Evolutionary conservation across 2,113 vertebrate genomes (phyloP).

Genomic region (Poecilia latipinna): DNA sequence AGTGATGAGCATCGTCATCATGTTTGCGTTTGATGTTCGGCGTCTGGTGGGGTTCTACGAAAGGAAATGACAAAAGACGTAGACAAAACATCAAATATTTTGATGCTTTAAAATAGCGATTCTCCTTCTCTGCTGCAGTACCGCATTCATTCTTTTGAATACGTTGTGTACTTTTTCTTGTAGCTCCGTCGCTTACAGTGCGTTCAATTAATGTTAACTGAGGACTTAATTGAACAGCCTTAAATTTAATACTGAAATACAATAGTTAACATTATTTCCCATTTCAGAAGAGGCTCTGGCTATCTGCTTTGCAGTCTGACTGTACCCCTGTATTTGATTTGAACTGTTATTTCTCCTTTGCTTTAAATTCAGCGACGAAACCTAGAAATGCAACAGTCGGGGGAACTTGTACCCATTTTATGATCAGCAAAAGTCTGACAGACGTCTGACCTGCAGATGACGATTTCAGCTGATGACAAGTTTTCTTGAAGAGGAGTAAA

Average conservation of each 20-base stretch:
- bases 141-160: too few relatives aligned
- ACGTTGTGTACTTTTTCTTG: background rate
- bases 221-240: too few relatives aligned
- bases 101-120: too few relatives aligned
- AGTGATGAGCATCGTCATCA: conserved; percentile 7
- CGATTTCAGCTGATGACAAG: background rate
- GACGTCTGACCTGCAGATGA: background rate
- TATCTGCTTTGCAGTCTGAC: too few relatives aligned
- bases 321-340: too few relatives aligned
- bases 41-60: background rate
- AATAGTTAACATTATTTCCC: too few relatives aligned
- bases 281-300: too few relatives aligned
- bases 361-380: background rate
- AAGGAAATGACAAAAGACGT: background rate
- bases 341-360: background rate
- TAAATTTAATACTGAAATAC: too few relatives aligned
- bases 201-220: background rate
- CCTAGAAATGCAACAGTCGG: background rate
- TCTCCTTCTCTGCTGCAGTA: too few relatives aligned
- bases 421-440: too few relatives aligned
- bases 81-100: background rate
- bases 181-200: background rate
- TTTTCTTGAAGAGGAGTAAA: too few relatives aligned
- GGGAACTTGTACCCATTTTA: background rate
- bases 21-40: background rate